Evolutionary conservation across 2,797 vertebrate genomes (phyloP), one percentile per base, ranked within the genome.

Genomic region (Lepus oiostolus): DNA sequence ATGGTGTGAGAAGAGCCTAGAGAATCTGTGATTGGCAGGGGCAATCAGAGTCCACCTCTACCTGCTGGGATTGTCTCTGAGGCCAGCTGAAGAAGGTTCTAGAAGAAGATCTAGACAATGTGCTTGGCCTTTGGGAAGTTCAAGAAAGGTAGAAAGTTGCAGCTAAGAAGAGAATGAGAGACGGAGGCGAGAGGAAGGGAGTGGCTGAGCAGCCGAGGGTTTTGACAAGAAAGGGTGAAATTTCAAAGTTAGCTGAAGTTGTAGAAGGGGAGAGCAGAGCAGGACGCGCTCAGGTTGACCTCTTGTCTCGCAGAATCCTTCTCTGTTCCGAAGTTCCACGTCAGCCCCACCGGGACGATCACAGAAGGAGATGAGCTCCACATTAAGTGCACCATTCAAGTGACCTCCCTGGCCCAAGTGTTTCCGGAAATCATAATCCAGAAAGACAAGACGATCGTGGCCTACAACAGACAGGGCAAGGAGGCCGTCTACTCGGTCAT

Each of bases 351-450:
- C 0, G 85, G 50, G 10, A 82, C 95, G 5, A 60, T 98, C 93
- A 98, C 94, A 3, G 98, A 98, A 97, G 98, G 98, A 85, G 96
- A 98, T n/a, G 83, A 94, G 58, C 97, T 99, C 65, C 13, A 88
- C 4, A 96, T 98, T n/a, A 95, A 67, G 22, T 99, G 98, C 91
- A 98, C 96, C 21, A 97, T 98, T 0, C 96, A 97, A 42, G 95
- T 96, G 85, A 94, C 95, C 0, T 87, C 3, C 10, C 75, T 90
- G 81, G 79, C 0, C 76, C 92, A 17, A 17, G 91, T 76, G 0
- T 65, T n/a, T 22, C 97, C 98, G 24, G 98, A 98, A 95, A 98
- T 99, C 58, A 98, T 98, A n/a, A 98, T 98, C 85, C 98, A 98
- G 96, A 99, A 97, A 91, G 98, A 98, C 96, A 98, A 79, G 95